Conservation (phyloP, 2,113 vertebrate genomes). For the Caretta caretta region DNA sequence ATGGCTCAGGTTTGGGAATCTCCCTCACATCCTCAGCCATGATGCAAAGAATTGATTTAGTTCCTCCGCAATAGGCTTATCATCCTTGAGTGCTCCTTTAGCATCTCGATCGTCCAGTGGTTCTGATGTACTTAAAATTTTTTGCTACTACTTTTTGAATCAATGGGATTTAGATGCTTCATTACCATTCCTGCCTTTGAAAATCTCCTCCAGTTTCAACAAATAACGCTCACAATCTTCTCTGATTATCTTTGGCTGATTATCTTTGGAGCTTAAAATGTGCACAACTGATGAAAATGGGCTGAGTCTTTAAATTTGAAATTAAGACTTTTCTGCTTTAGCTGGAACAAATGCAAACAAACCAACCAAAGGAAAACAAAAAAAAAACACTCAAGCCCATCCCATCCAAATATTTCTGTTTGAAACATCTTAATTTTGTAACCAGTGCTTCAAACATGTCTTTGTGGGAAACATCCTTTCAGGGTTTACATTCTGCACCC, state of each 20-base stretch:
- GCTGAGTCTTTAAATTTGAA: constrained; percentile 6
- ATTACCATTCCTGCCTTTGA: neutral
- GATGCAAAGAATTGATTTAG: too few species aligned
- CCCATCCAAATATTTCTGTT: neutral
- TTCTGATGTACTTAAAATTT: too few species aligned
- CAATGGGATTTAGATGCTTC: neutral
- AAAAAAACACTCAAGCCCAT: neutral
- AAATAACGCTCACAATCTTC: neutral
- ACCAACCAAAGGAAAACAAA: neutral
- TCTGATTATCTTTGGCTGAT: neutral
- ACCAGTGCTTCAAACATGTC: neutral
- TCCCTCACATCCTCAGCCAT: too few species aligned
- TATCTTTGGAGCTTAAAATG: neutral
- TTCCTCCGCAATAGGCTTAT: too few species aligned
- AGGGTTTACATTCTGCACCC: constrained; percentile 46
- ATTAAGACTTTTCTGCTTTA: neutral
- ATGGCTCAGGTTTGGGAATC: too few species aligned
- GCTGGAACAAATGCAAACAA: neutral
- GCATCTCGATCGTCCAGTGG: too few species aligned
- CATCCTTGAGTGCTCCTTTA: too few species aligned
- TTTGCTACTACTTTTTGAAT: neutral
- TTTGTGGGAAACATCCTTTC: constrained; percentile 33
- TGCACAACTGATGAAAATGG: neutral
- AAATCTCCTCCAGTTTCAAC: neutral
- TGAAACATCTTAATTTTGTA: constrained; percentile 33